A percentile compares a stretch with the other conserved stretches of the same genome.
phyloP scores from a whole-genome alignment of 2,797 vertebrate species.

The Parauchenoglanis punctatus region DNA sequence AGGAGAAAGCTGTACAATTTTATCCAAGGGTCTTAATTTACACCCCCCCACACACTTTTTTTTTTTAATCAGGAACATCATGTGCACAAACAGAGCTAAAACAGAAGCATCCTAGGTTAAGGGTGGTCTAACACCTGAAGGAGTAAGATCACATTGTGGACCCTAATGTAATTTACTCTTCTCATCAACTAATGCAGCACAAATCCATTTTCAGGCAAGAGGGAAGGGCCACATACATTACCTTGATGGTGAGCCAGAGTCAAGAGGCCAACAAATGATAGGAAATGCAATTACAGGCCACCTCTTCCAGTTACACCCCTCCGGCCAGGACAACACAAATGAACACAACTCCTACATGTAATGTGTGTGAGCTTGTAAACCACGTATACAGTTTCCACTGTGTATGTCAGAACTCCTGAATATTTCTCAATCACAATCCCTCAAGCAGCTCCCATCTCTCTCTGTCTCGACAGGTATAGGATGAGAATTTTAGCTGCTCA shows the following conservation, averaged over 20 bases:
- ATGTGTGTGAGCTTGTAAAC: background rate
- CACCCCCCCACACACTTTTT: background rate
- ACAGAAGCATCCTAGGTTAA: conserved; percentile 52
- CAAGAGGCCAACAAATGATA: conserved; percentile 75
- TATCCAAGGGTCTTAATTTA: background rate
- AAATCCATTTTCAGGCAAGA: conserved; percentile 81
- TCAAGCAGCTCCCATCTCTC: background rate
- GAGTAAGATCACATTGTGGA: conserved; percentile 79
- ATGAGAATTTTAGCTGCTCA: background rate
- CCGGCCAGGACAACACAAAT: conserved; percentile 36
- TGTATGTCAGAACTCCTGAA: background rate
- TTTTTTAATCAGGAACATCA: background rate
- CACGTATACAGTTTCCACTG: background rate
- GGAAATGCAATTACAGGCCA: conserved; percentile 80
- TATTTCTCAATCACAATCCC: background rate
- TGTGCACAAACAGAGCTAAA: background rate
- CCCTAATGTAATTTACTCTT: conserved; percentile 80
- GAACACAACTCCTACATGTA: conserved; percentile 20
- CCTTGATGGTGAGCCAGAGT: conserved; percentile 75
- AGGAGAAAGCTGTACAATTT: background rate
- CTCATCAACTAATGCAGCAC: conserved; percentile 84
- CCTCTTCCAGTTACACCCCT: conserved; percentile 69
- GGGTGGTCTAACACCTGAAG: conserved; percentile 68
- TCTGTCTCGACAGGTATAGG: background rate
- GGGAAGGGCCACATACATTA: conserved; percentile 81